These are phyloP conservation scores for Brachionus rubens DNA, from an alignment of 1,140 invertebrate species.

Conservation along the genomic window DNA sequence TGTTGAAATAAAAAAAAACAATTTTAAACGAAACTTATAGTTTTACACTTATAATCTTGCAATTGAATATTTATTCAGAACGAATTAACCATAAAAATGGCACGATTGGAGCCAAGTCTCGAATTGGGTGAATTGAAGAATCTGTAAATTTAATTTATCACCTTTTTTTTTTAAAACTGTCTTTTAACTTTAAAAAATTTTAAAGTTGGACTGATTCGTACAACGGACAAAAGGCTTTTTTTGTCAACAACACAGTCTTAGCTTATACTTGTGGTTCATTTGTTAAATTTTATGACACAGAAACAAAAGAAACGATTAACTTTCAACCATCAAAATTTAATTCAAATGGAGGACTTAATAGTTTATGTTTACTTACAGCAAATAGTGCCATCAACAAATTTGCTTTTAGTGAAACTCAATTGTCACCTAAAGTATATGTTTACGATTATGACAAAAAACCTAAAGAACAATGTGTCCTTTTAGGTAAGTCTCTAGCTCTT, in stretches of 20 bases:
- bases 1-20: too few relatives aligned
- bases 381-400: slow-evolving; percentile 19
- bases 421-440: slow-evolving; percentile 8
- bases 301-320: background rate
- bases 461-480: background rate
- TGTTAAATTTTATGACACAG: slow-evolving; percentile 16
- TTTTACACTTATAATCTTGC: too few relatives aligned
- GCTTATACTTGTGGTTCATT: slow-evolving; percentile 25
- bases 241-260: slow-evolving; percentile 3
- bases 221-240: slow-evolving; percentile 39
- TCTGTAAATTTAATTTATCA: background rate
- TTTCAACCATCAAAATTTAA: background rate
- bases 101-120: slow-evolving; percentile 5
- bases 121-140: background rate
- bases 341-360: background rate
- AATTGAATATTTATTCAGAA: background rate
- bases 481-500: background rate
- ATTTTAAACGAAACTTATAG: too few relatives aligned
- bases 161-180: background rate
- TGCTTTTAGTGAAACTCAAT: slow-evolving; percentile 44
- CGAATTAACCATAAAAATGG: background rate
- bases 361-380: slow-evolving; percentile 30
- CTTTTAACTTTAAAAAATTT: background rate
- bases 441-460: slow-evolving; percentile 19
- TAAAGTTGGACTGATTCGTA: slow-evolving; percentile 42